Conservation (phyloP, 2,888 invertebrate genomes). For the Barypeithes pellucidus region DNA sequence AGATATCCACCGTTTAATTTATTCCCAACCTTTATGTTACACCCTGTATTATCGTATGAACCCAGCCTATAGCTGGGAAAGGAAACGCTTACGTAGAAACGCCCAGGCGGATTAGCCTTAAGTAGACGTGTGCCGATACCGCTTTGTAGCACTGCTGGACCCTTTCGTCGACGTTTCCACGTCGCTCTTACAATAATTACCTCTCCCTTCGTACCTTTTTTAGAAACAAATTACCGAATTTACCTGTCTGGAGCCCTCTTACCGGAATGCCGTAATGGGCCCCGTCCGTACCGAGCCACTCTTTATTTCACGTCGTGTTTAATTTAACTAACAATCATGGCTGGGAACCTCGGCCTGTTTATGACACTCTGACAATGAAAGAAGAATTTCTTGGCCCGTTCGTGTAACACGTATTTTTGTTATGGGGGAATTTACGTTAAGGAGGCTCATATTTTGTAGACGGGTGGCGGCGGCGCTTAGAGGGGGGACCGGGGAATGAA, state of each 20-base stretch:
- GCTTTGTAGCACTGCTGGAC: too few species aligned
- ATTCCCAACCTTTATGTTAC: too few species aligned
- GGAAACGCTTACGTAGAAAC: too few species aligned
- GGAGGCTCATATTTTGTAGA: not conserved
- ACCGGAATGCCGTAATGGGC: conserved; percentile 4
- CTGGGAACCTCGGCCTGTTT: conserved; percentile 21
- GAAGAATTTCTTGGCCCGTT: conserved; percentile 23
- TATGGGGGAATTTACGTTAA: not conserved
- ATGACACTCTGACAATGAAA: conserved; percentile 22
- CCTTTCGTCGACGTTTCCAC: too few species aligned
- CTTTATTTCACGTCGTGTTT: conserved; percentile 18
- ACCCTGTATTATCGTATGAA: too few species aligned
- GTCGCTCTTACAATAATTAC: too few species aligned
- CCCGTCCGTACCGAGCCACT: conserved; percentile 15
- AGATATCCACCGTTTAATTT: too few species aligned
- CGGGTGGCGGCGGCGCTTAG: too few species aligned
- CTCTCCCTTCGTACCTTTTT: not conserved
- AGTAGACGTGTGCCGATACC: too few species aligned
- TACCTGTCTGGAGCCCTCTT: conserved; percentile 13
- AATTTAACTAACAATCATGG: conserved; percentile 26
- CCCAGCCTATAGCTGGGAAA: too few species aligned
- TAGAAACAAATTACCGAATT: conserved; percentile 14
- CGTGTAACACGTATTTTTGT: conserved; percentile 24
- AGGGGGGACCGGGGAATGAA: too few species aligned
- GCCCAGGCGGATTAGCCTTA: too few species aligned